Evolutionary conservation across 1,140 invertebrate genomes (phyloP).

Genomic region (Heliconius eleuchia): DNA sequence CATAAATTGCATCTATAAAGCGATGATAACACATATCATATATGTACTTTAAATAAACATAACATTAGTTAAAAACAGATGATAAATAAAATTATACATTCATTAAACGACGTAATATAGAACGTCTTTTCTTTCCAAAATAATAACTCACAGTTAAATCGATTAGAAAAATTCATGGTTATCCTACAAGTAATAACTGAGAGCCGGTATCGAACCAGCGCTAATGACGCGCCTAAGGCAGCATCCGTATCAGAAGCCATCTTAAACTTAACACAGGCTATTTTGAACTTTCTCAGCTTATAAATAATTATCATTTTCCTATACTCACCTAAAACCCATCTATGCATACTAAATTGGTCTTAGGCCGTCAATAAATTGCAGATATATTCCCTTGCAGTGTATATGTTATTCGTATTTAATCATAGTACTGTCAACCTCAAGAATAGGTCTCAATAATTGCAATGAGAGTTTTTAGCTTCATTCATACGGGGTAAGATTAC

Average conservation of each 20-base stretch:
- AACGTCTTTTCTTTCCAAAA: neutral
- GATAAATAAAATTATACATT: neutral
- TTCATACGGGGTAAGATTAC: constrained; percentile 39
- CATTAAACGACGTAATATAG: neutral
- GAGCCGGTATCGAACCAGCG: constrained; percentile 58
- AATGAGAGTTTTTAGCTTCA: constrained; percentile 41
- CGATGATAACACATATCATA: no score
- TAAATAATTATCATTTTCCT: constrained; percentile 40
- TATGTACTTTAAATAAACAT: no score
- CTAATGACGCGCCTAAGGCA: constrained; percentile 67
- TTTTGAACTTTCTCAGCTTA: constrained; percentile 22
- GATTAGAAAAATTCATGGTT: constrained; percentile 38
- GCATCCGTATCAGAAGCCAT: constrained; percentile 65
- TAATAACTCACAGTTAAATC: neutral
- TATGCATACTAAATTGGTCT: constrained; percentile 35
- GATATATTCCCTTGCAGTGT: constrained; percentile 31
- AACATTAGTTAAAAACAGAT: no score
- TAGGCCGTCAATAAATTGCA: constrained; percentile 33
- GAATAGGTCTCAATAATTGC: constrained; percentile 44
- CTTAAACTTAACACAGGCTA: constrained; percentile 31
- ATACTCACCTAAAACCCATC: constrained; percentile 25
- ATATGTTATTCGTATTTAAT: constrained; percentile 46
- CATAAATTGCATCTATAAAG: no score
- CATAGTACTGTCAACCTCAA: constrained; percentile 45
- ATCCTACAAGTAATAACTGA: constrained; percentile 57